Percentiles rank a stretch among this genome's conserved stretches.
phyloP scores from a whole-genome alignment of 2,797 vertebrate species.

The Paguma larvata region DNA sequence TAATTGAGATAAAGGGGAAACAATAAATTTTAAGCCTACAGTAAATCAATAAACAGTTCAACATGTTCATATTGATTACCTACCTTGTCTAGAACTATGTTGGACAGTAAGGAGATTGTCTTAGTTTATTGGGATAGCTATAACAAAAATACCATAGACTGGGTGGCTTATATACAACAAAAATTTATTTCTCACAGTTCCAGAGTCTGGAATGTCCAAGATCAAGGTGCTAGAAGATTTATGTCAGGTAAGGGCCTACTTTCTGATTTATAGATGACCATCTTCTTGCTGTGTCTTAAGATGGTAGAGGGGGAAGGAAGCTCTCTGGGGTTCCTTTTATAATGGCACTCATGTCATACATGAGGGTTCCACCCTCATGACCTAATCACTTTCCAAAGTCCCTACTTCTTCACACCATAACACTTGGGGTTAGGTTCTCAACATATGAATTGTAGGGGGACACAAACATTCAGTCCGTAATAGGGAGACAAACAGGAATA shows the following conservation, averaged over 20 bases:
- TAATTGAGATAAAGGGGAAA: slow-evolving; percentile 8
- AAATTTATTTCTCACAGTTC: not conserved
- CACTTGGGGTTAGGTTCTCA: not conserved
- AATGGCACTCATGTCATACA: not conserved
- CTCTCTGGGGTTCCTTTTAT: not conserved
- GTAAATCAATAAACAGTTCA: slow-evolving; percentile 18
- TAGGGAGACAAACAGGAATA: not conserved
- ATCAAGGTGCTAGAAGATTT: not conserved
- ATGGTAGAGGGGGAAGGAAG: not conserved
- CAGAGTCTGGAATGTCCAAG: not conserved
- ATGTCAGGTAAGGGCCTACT: not conserved
- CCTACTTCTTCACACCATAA: not conserved
- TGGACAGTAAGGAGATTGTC: not conserved
- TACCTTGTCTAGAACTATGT: not conserved
- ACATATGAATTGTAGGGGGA: not conserved
- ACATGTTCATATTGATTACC: not conserved
- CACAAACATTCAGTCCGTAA: not conserved
- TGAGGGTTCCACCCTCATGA: not conserved
- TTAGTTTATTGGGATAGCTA: not conserved
- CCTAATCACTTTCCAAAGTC: not conserved
- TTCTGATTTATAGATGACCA: not conserved
- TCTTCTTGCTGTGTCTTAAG: not conserved
- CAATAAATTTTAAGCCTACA: not conserved
- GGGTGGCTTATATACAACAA: not conserved
- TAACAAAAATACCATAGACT: not conserved